Conservation (phyloP, 1,140 invertebrate genomes). For the Antheraea mylitta region DNA sequence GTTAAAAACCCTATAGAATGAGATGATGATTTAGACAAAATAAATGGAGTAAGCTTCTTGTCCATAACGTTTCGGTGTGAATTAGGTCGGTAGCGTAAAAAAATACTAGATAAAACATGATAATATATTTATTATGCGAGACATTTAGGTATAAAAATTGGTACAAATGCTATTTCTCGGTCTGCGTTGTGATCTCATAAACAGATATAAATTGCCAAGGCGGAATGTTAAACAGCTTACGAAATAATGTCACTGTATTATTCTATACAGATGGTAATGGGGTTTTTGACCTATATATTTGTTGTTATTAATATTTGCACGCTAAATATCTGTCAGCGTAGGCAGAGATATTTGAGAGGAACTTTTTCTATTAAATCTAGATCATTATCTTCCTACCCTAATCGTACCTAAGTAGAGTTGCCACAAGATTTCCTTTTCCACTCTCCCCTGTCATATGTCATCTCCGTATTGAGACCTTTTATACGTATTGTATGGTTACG, state of each 20-base stretch:
- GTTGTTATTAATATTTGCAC: background rate
- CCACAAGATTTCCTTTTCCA: too few species aligned
- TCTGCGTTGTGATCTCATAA: background rate
- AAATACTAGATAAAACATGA: background rate
- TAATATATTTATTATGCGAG: background rate
- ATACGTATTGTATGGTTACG: too few species aligned
- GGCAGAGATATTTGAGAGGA: background rate
- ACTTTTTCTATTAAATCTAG: too few species aligned
- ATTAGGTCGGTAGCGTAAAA: too few species aligned
- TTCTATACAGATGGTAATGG: background rate
- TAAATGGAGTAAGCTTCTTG: too few species aligned
- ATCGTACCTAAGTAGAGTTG: too few species aligned
- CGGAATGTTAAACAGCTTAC: background rate
- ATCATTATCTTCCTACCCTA: too few species aligned
- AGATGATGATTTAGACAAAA: too few species aligned
- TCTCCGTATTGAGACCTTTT: too few species aligned
- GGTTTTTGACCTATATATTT: background rate
- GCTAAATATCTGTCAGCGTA: background rate
- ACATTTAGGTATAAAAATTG: background rate
- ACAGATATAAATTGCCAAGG: background rate
- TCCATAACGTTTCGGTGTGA: too few species aligned
- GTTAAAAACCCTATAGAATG: too few species aligned
- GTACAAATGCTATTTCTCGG: background rate
- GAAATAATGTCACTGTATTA: slow-evolving; percentile 3
- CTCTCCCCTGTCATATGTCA: too few species aligned